Conservation (phyloP, 2,888 invertebrate genomes). For the Drosophila formosana region DNA sequence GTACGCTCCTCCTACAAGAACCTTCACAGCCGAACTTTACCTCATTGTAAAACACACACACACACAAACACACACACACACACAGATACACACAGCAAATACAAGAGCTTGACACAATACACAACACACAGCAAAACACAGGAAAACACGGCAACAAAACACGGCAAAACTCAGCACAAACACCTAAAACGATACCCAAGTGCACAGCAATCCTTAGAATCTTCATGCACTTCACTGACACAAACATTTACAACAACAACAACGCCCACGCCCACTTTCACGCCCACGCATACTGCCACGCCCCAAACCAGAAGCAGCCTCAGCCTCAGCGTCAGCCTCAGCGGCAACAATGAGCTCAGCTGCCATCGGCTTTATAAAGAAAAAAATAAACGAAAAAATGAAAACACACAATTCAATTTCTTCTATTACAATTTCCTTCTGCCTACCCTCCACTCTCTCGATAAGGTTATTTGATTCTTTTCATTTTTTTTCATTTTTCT, state of each 20-base stretch:
- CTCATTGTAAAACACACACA: slow-evolving; percentile 76
- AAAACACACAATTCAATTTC: slow-evolving; percentile 75
- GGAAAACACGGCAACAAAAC: slow-evolving; percentile 14
- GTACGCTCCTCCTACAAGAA: slow-evolving; percentile 63
- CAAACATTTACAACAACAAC: slow-evolving; percentile 35
- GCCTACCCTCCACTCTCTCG: slow-evolving; percentile 41
- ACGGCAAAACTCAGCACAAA: slow-evolving; percentile 34
- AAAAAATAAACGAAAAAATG: slow-evolving; percentile 20
- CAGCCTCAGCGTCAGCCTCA: slow-evolving; percentile 19
- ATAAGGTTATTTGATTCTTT: slow-evolving; percentile 36
- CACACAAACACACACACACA: slow-evolving; percentile 21
- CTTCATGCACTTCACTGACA: slow-evolving; percentile 53
- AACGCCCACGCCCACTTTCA: slow-evolving; percentile 33
- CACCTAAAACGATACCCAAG: slow-evolving; percentile 66
- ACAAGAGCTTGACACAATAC: slow-evolving; percentile 58
- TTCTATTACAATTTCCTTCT: slow-evolving; percentile 73
- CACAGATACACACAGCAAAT: slow-evolving; percentile 32
- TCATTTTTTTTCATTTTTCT: slow-evolving; percentile 27
- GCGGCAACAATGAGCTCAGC: slow-evolving; percentile 62
- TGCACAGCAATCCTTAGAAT: slow-evolving; percentile 72
- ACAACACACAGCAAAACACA: slow-evolving; percentile 34
- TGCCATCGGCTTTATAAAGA: slow-evolving; percentile 57
- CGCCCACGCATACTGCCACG: too few relatives aligned
- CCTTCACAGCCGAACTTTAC: slow-evolving; percentile 80
- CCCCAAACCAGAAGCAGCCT: slow-evolving; percentile 18